Conservation (phyloP, 30 jellyfish, hydroid and myxozoan species). For the Turritopsis rubra region DNA sequence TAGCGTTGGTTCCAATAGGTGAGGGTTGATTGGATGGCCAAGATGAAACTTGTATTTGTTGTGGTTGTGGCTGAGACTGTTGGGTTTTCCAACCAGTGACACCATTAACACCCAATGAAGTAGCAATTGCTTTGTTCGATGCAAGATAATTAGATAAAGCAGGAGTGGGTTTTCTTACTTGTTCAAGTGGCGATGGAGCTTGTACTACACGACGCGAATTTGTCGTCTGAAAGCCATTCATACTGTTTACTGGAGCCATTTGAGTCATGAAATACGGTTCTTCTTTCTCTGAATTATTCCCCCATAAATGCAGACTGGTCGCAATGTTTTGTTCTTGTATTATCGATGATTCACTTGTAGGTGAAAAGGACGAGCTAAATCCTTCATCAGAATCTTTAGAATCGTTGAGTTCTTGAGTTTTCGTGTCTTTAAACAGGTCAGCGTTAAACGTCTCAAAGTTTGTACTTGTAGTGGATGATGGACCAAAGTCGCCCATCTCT, state of each 20-base stretch:
- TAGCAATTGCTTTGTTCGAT: constrained; percentile 92
- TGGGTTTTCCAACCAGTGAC: constrained; percentile 28
- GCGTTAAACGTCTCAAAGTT: constrained; percentile 77
- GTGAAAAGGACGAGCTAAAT: constrained; percentile 96
- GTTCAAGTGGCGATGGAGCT: constrained; percentile 44
- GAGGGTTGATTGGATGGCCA: constrained; percentile 75
- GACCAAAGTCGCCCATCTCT: constrained; percentile 99
- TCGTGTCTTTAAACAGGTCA: constrained; percentile 59
- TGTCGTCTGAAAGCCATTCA: constrained; percentile 47
- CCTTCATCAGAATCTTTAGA: constrained; percentile 99
- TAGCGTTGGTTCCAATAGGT: constrained; percentile 47
- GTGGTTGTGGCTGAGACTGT: constrained; percentile 23
- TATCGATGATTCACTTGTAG: constrained; percentile 96
- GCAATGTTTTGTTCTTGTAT: constrained; percentile 89
- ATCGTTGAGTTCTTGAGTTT: constrained; percentile 78
- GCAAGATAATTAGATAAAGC: constrained; percentile 92
- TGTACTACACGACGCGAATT: constrained; percentile 34
- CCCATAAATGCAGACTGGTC: constrained; percentile 82
- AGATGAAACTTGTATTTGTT: constrained; percentile 51
- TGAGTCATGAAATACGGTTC: constrained; percentile 74
- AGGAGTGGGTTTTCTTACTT: constrained; percentile 82
- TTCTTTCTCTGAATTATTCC: constrained; percentile 63
- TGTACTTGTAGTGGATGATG: constrained; percentile 81
- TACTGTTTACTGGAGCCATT: constrained; percentile 73
- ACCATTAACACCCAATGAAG: constrained; percentile 84